Evolutionary conservation across 1,140 invertebrate species (phyloP).

Genomic region (Onthophagus taurus): DNA sequence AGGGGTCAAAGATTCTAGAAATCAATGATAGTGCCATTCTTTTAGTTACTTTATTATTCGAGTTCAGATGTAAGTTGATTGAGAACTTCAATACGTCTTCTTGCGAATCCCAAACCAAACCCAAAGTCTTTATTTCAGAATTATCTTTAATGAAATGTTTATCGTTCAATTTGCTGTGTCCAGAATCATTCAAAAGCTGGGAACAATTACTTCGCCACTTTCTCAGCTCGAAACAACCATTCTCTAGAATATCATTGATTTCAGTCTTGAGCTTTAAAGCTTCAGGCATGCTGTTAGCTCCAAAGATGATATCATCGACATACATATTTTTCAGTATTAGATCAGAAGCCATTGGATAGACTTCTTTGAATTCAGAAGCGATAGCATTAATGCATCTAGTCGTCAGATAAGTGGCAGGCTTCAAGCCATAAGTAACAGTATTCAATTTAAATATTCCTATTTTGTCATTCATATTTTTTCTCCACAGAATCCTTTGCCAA

Average conservation of each 20-base stretch:
- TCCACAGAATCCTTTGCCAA: slow-evolving; percentile 29
- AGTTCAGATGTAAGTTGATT: not conserved
- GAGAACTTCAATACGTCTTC: slow-evolving; percentile 16
- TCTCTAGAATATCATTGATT: slow-evolving; percentile 4
- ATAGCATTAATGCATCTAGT: slow-evolving; percentile 27
- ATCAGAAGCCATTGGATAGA: slow-evolving; percentile 22
- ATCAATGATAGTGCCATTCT: slow-evolving; percentile 18
- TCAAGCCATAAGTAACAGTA: slow-evolving; percentile 26
- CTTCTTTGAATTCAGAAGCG: slow-evolving; percentile 23
- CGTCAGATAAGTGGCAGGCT: slow-evolving; percentile 32
- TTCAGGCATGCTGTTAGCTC: slow-evolving; percentile 17
- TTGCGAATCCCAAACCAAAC: slow-evolving; percentile 8
- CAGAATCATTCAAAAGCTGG: not conserved
- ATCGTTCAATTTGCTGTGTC: not conserved
- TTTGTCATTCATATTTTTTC: slow-evolving; percentile 12
- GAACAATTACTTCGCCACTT: slow-evolving; percentile 19
- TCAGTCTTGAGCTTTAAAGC: not conserved
- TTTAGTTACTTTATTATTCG: slow-evolving; percentile 16
- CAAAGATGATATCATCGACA: slow-evolving; percentile 40
- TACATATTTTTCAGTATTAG: slow-evolving; percentile 37
- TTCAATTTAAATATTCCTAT: slow-evolving; percentile 29
- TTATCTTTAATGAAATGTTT: slow-evolving; percentile 9
- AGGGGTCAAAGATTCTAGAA: slow-evolving; percentile 26
- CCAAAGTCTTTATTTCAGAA: slow-evolving; percentile 16
- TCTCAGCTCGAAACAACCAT: slow-evolving; percentile 16